phyloP scores from a whole-genome alignment of 1,140 invertebrate species.

The Drosophila oshimai region DNA sequence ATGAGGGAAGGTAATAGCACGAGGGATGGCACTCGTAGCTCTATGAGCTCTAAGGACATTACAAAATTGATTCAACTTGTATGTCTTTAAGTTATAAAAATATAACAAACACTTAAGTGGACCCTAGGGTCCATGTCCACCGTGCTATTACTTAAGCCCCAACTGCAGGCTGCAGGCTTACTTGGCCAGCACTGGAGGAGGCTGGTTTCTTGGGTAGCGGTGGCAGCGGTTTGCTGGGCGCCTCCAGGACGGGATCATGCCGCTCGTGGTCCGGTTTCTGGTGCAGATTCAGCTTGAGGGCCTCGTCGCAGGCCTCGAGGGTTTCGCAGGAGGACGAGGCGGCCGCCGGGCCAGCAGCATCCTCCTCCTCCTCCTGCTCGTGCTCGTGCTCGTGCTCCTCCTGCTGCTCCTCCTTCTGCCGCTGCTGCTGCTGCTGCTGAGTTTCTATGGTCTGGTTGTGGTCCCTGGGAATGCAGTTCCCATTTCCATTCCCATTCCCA shows the following conservation, averaged over 20 bases:
- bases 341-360: not conserved
- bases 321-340: slow-evolving; percentile 80
- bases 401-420: not conserved
- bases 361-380: not conserved
- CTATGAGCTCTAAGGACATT: no score
- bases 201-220: slow-evolving; percentile 60
- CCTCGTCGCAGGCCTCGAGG: slow-evolving; percentile 67
- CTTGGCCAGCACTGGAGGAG: slow-evolving; percentile 26
- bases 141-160: not conserved
- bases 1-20: not conserved
- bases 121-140: not conserved
- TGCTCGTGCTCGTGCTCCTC: no score
- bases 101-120: no score
- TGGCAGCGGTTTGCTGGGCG: slow-evolving; percentile 70
- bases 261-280: not conserved
- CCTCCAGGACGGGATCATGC: slow-evolving; percentile 23
- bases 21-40: no score
- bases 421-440: slow-evolving; percentile 13
- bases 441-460: no score
- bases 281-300: not conserved
- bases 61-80: no score
- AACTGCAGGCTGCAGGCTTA: slow-evolving; percentile 30
- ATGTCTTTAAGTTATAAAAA: no score
- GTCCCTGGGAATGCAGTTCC: slow-evolving; percentile 5
- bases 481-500: slow-evolving; percentile 14